A percentile compares a stretch with the other conserved stretches of the same genome.
Conservation (phyloP, 2,888 invertebrate genomes). For the Drosophila hawaiiensis region DNA sequence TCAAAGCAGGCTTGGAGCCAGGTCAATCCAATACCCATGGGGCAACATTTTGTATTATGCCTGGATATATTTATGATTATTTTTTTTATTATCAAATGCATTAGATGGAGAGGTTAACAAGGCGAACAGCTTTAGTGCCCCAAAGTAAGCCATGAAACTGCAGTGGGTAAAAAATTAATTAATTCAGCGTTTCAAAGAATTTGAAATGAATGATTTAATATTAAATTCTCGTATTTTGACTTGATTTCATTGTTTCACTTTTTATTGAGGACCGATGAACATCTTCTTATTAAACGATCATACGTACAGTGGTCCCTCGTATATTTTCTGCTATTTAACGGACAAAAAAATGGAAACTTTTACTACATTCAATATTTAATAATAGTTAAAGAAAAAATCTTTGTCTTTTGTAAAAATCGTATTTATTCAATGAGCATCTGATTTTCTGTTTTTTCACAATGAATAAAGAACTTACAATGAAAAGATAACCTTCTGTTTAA, state of each 20-base stretch:
- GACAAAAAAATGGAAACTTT: too few relatives aligned
- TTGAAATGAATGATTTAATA: constrained; percentile 21
- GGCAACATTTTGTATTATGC: constrained; percentile 12
- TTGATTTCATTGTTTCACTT: neutral
- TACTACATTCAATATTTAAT: neutral
- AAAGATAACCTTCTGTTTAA: neutral
- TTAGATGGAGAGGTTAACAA: neutral
- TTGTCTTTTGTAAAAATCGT: neutral
- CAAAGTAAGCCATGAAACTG: neutral
- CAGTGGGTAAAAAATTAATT: neutral
- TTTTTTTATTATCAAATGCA: constrained; percentile 31
- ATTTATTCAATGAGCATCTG: neutral
- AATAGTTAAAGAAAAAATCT: neutral
- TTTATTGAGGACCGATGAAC: neutral
- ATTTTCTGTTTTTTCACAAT: neutral
- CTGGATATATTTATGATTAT: constrained; percentile 29
- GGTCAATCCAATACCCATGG: constrained; percentile 11
- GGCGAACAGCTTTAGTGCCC: too few relatives aligned
- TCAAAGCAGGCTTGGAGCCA: constrained; percentile 15
- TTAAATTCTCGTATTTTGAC: neutral
- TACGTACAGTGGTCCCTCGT: neutral
- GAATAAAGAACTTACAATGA: neutral
- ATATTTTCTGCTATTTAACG: neutral
- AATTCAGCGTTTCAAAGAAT: constrained; percentile 20
- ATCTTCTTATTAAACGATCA: neutral